A percentile compares a stretch with the other conserved stretches of the same genome.
Evolutionary conservation across 2,113 vertebrate genomes (phyloP).

Genomic region (Sander vitreus): DNA sequence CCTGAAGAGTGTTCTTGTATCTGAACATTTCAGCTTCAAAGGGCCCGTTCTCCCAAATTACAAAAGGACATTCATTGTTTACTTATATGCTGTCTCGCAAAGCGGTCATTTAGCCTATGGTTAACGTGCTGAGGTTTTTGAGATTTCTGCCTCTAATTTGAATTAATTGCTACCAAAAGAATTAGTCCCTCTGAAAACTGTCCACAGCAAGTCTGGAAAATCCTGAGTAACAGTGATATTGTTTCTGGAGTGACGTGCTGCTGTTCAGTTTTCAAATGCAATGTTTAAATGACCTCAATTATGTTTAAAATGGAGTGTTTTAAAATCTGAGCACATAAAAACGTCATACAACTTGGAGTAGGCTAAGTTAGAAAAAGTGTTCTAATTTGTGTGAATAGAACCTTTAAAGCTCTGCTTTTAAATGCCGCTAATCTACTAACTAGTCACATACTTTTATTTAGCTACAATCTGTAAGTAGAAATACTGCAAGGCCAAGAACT

Average conservation of each 20-base stretch:
- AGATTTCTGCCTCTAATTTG: not conserved
- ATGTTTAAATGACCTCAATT: not conserved
- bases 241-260: not conserved
- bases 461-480: not conserved
- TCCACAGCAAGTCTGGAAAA: not conserved
- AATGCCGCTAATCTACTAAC: not conserved
- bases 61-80: not conserved
- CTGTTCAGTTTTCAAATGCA: not conserved
- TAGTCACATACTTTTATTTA: not conserved
- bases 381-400: not conserved
- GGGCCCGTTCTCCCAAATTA: not conserved
- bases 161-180: not conserved
- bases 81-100: not conserved
- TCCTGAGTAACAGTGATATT: not conserved
- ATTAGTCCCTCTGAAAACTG: not conserved
- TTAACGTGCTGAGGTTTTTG: not conserved
- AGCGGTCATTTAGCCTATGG: not conserved
- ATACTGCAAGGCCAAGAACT: too few relatives aligned
- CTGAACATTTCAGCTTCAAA: slow-evolving; percentile 60
- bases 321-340: not conserved
- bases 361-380: too few relatives aligned
- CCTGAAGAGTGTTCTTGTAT: slow-evolving; percentile 92
- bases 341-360: not conserved
- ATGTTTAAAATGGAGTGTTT: not conserved
- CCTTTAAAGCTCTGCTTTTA: not conserved